These are phyloP conservation scores for Sciurus niger DNA, from an alignment of 2,113 vertebrate genomes.

Conservation along the genomic window DNA sequence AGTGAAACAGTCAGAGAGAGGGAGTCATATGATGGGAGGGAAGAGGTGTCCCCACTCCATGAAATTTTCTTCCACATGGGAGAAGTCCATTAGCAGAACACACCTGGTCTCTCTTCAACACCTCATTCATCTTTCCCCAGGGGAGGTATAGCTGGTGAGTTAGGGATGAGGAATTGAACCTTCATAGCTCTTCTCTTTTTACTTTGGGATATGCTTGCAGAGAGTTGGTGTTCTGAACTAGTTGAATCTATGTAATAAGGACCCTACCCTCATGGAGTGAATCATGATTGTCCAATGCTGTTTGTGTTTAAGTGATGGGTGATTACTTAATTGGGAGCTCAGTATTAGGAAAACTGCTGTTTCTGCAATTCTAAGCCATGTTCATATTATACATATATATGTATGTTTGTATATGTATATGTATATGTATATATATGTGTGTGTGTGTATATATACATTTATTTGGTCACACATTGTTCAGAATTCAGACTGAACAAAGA, in stretches of 20 bases:
- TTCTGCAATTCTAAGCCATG: neutral
- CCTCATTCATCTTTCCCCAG: neutral
- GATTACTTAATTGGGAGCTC: neutral
- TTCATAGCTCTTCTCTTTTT: neutral
- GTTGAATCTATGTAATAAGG: neutral
- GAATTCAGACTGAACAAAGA: conserved; percentile 12
- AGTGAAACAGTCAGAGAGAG: neutral
- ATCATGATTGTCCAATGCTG: neutral
- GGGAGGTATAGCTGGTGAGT: neutral
- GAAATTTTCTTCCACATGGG: neutral
- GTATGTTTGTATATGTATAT: no score
- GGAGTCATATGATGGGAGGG: no score
- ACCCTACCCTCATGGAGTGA: neutral
- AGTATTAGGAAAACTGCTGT: neutral
- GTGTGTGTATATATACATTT: no score
- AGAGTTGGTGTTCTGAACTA: neutral
- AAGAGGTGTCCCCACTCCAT: neutral
- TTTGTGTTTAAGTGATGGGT: neutral
- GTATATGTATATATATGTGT: no score
- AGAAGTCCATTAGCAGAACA: neutral
- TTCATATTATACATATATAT: no score
- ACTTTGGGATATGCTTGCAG: neutral
- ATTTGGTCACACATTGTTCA: neutral
- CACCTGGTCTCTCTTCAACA: neutral
- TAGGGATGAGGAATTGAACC: neutral